phyloP scores from a whole-genome alignment of 2,113 vertebrate genomes.

The Pelmatolapia mariae region DNA sequence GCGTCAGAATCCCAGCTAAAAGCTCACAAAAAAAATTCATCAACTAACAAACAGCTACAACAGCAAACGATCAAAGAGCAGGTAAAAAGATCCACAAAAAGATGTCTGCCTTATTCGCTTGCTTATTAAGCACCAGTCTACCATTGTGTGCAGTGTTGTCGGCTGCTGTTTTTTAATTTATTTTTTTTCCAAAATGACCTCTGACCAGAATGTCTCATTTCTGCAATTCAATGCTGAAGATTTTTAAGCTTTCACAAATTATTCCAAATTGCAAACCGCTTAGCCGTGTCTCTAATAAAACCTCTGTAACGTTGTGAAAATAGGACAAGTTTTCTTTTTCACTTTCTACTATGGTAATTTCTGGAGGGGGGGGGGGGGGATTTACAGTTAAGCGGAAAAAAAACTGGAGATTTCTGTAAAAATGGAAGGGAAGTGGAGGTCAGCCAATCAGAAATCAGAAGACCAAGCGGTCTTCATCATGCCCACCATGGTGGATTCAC shows the following conservation, averaged over 20 bases:
- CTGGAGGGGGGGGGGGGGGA: background rate
- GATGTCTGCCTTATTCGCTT: background rate
- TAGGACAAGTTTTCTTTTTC: background rate
- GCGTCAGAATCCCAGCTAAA: background rate
- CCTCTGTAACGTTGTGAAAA: background rate
- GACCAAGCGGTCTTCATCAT: background rate
- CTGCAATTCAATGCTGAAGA: background rate
- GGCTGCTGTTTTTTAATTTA: rapidly evolving
- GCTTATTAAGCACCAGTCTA: background rate
- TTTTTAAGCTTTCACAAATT: background rate
- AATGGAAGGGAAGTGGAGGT: background rate
- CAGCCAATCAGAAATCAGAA: background rate
- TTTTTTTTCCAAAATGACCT: background rate
- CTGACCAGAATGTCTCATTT: background rate
- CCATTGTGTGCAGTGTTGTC: background rate
- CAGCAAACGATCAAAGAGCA: background rate
- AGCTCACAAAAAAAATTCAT: background rate
- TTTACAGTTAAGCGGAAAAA: rapidly evolving
- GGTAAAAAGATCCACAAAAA: background rate
- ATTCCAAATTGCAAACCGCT: background rate
- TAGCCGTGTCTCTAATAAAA: background rate
- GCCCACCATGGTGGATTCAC: background rate
- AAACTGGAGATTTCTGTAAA: background rate
- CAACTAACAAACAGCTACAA: background rate
- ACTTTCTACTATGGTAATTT: background rate